Evolutionary conservation across 1,140 invertebrate species (phyloP).

Genomic region (Amphibalanus amphitrite): DNA sequence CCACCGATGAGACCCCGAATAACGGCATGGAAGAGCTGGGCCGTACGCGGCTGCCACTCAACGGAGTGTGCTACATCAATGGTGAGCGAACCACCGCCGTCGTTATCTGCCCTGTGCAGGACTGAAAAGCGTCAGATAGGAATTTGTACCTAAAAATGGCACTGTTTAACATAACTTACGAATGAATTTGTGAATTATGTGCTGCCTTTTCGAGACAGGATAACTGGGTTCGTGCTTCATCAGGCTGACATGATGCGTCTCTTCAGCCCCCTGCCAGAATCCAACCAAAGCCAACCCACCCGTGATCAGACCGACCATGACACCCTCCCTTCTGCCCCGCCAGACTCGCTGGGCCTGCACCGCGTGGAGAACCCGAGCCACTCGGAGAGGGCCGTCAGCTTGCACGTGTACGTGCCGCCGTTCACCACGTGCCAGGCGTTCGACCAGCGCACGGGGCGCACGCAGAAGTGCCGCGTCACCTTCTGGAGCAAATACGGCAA

Average conservation of each 20-base stretch:
- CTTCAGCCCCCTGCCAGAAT: not conserved
- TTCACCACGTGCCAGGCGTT: conserved; percentile 74
- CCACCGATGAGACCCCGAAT: conserved; percentile 29
- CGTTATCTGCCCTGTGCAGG: too few relatives aligned
- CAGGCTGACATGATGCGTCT: too few relatives aligned
- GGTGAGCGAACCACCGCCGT: conserved; percentile 39
- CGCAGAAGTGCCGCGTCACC: conserved; percentile 48
- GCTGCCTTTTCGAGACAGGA: too few relatives aligned
- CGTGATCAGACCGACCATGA: conserved; percentile 28
- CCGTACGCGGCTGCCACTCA: conserved; percentile 40
- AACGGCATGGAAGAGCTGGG: conserved; percentile 37
- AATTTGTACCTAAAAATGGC: too few relatives aligned
- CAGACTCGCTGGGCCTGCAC: conserved; percentile 85
- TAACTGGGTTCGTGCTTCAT: too few relatives aligned
- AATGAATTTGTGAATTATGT: too few relatives aligned
- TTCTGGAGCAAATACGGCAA: conserved; percentile 77
- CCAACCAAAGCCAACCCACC: conserved; percentile 77
- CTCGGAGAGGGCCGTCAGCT: conserved; percentile 64
- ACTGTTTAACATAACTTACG: too few relatives aligned
- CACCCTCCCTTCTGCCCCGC: conserved; percentile 5
- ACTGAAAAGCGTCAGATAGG: too few relatives aligned
- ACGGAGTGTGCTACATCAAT: conserved; percentile 89
- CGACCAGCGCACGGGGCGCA: conserved; percentile 73
- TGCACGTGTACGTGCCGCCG: conserved; percentile 93
- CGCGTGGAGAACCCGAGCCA: conserved; percentile 88